Base-by-base conservation (phyloP, 37 sponge, comb jelly and placozoan genomes). In the Sycon ciliatum region DNA sequence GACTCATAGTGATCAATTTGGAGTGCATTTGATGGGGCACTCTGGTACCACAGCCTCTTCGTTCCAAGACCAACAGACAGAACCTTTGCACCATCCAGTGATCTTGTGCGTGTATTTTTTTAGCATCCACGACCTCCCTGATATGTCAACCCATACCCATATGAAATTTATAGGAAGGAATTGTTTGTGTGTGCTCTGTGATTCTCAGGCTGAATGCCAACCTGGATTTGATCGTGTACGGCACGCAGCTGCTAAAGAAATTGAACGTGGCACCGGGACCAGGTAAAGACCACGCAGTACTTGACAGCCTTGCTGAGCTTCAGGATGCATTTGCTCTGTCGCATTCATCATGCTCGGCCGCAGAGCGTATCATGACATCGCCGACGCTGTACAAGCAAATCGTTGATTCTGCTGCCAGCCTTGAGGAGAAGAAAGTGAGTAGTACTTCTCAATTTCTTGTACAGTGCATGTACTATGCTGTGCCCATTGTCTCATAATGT, bases 211-310 rank as follows among this genome's bases (percentile, higher is more conserved):
- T 91, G 28, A 91, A 91, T 76, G 75, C 85, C 28, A 87, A 91
- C 46, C 22, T 91, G 39, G 92, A 91, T 34, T 56, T 86, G 32
- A 87, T 91, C 27, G 73, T 91, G 22, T 84, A 90, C 4, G 92
- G 86, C 9, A 32, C 62, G 16, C 54, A 60, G 9, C 82, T 91
- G 31, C 40, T 91, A 39, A 31, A 52, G 11, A 65, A 39, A 1
- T 73, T 91, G 52, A 57, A 66, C 36, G 69, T 36, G 4, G 40
- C 57, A 0, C 57, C 73, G 1, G 69, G 71, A 35, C 29, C 40
- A 1, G 22, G 63, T 24, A 9, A 60, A 24, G 76, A 85, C 33
- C 87, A 83, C 64, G 39, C 72, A 22, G 39, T 57, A 0, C 52
- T 89, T 27, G 34, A 60, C 24, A 75, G 61, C 24, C 37, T 74